Conservation (phyloP, 2,888 invertebrate genomes). For the Elysia crispata region DNA sequence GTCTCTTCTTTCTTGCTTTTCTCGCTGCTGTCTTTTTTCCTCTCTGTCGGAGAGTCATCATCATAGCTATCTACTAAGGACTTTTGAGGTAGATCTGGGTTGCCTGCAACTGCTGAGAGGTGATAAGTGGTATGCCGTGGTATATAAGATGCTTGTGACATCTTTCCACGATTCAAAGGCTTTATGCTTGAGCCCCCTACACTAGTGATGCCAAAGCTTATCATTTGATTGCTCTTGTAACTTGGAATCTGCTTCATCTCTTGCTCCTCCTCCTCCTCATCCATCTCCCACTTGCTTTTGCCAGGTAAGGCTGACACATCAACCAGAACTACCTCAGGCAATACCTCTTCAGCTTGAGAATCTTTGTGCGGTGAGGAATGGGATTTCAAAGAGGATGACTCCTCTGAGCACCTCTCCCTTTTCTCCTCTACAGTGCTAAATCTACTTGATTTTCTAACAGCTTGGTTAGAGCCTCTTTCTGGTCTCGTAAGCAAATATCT, state of each 20-base stretch:
- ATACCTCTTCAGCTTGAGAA: background rate
- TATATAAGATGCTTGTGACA: background rate
- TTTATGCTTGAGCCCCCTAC: background rate
- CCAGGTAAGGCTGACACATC: constrained; percentile 48
- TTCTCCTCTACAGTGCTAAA: background rate
- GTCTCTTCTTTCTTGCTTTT: constrained; percentile 21
- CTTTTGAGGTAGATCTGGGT: background rate
- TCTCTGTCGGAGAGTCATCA: background rate
- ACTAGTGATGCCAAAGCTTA: background rate
- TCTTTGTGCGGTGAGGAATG: background rate
- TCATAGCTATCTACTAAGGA: background rate
- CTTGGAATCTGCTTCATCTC: background rate
- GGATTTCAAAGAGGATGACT: too few relatives aligned
- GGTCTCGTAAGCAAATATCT: background rate
- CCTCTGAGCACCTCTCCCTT: background rate
- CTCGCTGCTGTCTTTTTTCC: background rate
- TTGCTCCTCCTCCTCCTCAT: constrained; percentile 45
- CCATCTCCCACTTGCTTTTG: constrained; percentile 48
- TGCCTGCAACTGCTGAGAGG: background rate
- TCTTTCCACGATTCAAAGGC: background rate
- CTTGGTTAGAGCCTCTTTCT: background rate
- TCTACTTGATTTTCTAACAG: constrained; percentile 1
- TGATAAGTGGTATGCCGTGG: too few relatives aligned
- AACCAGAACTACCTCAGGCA: constrained; percentile 32
- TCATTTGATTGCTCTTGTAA: background rate